These are phyloP conservation scores for Sandelia bainsii DNA, from an alignment of 2,797 vertebrate genomes.

Conservation along the genomic window DNA sequence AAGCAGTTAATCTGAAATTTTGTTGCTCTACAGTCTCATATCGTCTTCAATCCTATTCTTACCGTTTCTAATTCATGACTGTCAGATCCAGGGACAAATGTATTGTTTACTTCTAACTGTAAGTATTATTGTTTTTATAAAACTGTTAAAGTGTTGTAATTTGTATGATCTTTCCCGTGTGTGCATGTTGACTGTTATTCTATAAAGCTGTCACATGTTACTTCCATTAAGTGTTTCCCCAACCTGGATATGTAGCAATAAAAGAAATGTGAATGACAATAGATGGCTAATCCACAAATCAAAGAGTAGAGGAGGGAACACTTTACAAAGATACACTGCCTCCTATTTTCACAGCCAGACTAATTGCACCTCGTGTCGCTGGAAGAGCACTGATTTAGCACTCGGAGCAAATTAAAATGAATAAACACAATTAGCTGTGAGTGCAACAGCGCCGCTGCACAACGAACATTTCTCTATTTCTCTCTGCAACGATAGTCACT, in stretches of 20 bases:
- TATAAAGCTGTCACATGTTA: background rate
- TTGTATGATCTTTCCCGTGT: background rate
- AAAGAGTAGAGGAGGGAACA: constrained; percentile 59
- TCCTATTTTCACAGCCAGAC: constrained; percentile 74
- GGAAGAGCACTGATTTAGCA: constrained; percentile 84
- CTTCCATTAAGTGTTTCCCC: constrained; percentile 12
- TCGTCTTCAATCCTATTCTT: background rate
- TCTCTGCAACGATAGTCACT: constrained; percentile 65
- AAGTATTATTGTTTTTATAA: background rate
- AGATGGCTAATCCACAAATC: constrained; percentile 52
- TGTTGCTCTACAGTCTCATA: background rate
- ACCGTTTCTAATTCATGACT: background rate
- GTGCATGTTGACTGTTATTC: background rate
- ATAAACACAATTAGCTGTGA: constrained; percentile 85
- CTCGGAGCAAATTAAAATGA: constrained; percentile 86
- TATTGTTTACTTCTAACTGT: background rate
- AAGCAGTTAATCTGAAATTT: background rate
- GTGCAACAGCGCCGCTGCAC: constrained; percentile 69
- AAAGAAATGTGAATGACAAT: constrained; percentile 44
- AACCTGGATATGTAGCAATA: constrained; percentile 5
- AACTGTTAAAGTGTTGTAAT: background rate
- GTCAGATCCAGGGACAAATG: background rate
- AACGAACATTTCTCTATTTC: constrained; percentile 62
- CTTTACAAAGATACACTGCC: constrained; percentile 65
- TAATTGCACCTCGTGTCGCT: constrained; percentile 78